Evolutionary conservation across 1,140 invertebrate species (phyloP).

Genomic region (Melipona quadrifasciata): DNA sequence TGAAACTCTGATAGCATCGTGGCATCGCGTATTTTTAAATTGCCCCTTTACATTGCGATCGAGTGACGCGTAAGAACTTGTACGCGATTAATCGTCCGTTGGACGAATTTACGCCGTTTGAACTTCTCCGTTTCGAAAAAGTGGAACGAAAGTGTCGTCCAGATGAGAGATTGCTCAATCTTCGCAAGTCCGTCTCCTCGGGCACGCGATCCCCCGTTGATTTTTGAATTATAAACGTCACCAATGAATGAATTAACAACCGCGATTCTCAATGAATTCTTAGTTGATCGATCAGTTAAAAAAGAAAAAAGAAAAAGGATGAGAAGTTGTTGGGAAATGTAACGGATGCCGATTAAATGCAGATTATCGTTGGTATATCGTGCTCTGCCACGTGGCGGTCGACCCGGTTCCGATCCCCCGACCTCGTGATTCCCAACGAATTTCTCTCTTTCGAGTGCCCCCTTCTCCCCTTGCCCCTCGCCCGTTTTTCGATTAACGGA

Average conservation of each 20-base stretch:
- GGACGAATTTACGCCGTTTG: background rate
- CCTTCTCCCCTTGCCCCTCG: conserved; percentile 23
- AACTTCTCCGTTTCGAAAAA: background rate
- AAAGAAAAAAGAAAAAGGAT: background rate
- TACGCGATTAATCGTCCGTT: too few relatives aligned
- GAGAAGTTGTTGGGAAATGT: background rate
- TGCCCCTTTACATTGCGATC: background rate
- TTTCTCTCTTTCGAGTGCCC: conserved; percentile 9
- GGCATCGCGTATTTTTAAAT: background rate
- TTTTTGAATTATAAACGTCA: background rate
- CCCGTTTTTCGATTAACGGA: conserved; percentile 69
- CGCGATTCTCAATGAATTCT: background rate
- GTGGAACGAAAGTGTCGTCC: background rate
- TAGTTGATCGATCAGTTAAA: background rate
- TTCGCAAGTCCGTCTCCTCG: background rate
- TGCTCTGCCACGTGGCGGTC: conserved; percentile 39
- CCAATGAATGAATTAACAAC: background rate
- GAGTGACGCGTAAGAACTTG: background rate
- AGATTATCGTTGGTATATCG: conserved; percentile 9
- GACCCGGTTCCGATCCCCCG: conserved; percentile 21
- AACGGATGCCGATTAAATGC: background rate
- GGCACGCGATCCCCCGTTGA: background rate
- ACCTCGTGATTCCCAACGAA: conserved; percentile 34
- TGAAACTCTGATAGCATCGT: background rate
- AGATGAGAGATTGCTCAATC: background rate